Evolutionary conservation across 2,888 invertebrate genomes (phyloP).

Genomic region (Colostygia pectinataria): DNA sequence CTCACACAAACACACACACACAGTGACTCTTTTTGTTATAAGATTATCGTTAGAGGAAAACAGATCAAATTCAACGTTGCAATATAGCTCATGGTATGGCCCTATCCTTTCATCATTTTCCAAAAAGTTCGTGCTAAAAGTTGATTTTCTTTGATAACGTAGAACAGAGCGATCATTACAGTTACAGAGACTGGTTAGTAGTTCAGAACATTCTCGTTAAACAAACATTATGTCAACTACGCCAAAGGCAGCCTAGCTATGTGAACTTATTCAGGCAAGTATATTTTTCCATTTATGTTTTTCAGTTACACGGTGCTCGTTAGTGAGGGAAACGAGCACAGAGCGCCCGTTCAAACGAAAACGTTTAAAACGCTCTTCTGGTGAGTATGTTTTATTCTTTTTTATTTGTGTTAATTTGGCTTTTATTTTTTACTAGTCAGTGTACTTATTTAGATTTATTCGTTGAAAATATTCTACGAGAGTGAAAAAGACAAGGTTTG

Average conservation of each 20-base stretch:
- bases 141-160: no score
- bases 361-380: conserved; percentile 70
- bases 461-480: neutral
- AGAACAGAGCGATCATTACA: no score
- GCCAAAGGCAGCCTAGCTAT: conserved; percentile 32
- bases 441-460: neutral
- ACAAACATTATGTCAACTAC: conserved; percentile 34
- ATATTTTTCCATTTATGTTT: conserved; percentile 45
- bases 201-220: conserved; percentile 32
- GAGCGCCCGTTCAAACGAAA: conserved; percentile 62
- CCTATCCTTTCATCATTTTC: no score
- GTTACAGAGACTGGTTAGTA: conserved; percentile 9
- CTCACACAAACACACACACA: no score
- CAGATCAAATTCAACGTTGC: no score
- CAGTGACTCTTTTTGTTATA: no score
- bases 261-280: conserved; percentile 23
- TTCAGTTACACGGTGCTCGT: conserved; percentile 71
- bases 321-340: conserved; percentile 57
- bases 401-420: conserved; percentile 34
- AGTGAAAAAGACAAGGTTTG: no score
- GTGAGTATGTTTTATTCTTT: conserved; percentile 52
- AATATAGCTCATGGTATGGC: no score
- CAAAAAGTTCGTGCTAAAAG: no score
- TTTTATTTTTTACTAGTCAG: conserved; percentile 22
- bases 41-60: no score